Evolutionary conservation across 2,113 vertebrate species (phyloP).

Genomic region (Alexandromys fortis): DNA sequence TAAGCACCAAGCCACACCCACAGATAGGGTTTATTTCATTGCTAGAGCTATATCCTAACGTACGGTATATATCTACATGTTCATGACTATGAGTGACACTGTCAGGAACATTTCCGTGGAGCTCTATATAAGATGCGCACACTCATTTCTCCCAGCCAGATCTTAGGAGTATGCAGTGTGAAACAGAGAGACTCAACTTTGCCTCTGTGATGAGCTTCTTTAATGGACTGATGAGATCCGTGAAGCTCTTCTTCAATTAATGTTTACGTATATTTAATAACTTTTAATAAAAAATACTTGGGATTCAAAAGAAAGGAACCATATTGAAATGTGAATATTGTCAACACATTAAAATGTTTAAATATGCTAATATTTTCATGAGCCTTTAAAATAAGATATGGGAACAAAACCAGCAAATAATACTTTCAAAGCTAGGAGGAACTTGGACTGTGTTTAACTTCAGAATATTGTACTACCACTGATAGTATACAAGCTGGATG

Average conservation of each 20-base stretch:
- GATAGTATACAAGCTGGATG: background rate
- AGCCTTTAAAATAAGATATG: background rate
- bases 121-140: background rate
- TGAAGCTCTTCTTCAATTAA: background rate
- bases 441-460: background rate
- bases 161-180: background rate
- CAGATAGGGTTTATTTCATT: background rate
- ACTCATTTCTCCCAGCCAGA: no score
- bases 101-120: background rate
- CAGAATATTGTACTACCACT: no score
- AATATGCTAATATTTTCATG: background rate
- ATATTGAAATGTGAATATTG: background rate
- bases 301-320: background rate
- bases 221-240: background rate
- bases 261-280: background rate
- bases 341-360: background rate
- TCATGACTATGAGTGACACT: background rate
- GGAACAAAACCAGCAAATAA: background rate
- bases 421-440: background rate
- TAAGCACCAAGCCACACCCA: background rate
- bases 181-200: background rate
- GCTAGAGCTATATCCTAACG: background rate
- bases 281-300: constrained; percentile 42
- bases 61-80: background rate
- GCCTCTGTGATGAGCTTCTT: background rate